A percentile compares a stretch with the other conserved stretches of the same genome.
Conservation (phyloP, 2,113 vertebrate genomes). For the Mormyrus lacerda region DNA sequence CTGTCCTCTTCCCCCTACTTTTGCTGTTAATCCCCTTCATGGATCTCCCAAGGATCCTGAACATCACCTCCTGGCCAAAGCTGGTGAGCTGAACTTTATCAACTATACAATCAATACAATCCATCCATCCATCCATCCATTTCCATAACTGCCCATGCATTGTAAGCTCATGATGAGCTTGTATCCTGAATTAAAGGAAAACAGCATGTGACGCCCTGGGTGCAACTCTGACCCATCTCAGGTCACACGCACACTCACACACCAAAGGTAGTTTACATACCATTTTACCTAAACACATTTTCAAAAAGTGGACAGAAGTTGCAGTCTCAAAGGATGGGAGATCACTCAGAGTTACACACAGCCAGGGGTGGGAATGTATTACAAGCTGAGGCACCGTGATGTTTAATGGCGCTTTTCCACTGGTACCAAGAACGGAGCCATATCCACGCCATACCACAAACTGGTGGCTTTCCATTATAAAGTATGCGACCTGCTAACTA, state of each 20-base stretch:
- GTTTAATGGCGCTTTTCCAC: neutral
- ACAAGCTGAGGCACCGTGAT: neutral
- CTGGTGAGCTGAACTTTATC: constrained; percentile 41
- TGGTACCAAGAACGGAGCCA: neutral
- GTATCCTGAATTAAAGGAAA: neutral
- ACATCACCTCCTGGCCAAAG: constrained; percentile 24
- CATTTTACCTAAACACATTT: neutral
- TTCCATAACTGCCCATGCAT: neutral
- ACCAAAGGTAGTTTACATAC: neutral
- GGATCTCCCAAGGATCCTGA: constrained; percentile 31
- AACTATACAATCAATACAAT: neutral
- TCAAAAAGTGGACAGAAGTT: neutral
- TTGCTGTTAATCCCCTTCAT: constrained; percentile 50
- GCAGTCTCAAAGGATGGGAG: neutral
- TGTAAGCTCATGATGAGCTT: neutral
- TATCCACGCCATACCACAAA: neutral
- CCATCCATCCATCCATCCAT: neutral
- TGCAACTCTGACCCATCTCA: neutral
- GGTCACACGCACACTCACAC: neutral
- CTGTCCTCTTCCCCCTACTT: constrained; percentile 54
- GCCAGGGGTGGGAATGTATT: neutral
- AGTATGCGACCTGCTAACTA: neutral
- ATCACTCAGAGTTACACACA: neutral
- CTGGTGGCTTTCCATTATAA: neutral
- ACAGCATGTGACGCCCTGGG: neutral